A percentile compares a stretch with the other conserved stretches of the same genome.
These are phyloP conservation scores for Nemopilema nomurai DNA, from an alignment of 30 jellyfish, hydroid and myxozoan species.

Conservation along the genomic window DNA sequence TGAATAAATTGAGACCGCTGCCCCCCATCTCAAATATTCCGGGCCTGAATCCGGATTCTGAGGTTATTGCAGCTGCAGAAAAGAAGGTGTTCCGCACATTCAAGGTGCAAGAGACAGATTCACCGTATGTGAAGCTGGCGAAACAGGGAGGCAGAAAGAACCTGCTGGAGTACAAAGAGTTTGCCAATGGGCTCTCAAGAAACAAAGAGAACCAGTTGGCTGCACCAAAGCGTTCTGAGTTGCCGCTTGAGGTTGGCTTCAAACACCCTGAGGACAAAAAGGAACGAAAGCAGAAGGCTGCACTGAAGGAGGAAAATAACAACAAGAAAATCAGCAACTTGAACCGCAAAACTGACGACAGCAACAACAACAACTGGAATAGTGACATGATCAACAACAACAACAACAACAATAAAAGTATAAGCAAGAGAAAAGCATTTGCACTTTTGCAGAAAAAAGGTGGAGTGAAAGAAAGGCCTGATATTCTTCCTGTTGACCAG, in stretches of 20 bases:
- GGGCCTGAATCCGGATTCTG: conserved; percentile 95
- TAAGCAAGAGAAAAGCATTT: conserved; percentile 34
- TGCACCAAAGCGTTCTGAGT: too few relatives aligned
- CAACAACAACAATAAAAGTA: background rate
- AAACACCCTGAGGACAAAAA: background rate
- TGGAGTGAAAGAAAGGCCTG: conserved; percentile 51
- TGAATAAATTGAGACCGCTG: conserved; percentile 40
- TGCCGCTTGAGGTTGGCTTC: background rate
- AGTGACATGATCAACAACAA: conserved; percentile 6
- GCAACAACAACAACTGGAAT: background rate
- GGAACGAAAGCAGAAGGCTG: conserved; percentile 3
- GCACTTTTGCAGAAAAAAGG: background rate
- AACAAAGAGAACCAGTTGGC: background rate
- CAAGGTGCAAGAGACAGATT: conserved; percentile 51
- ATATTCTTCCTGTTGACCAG: conserved; percentile 56
- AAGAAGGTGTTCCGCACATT: conserved; percentile 78
- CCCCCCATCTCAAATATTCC: conserved; percentile 84
- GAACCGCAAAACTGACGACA: conserved; percentile 3
- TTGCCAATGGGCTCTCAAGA: background rate
- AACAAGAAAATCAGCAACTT: background rate
- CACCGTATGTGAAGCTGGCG: conserved; percentile 64
- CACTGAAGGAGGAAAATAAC: conserved; percentile 15
- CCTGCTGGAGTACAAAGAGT: conserved; percentile 60
- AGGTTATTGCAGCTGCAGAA: conserved; percentile 71
- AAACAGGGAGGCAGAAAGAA: conserved; percentile 71